phyloP scores from a whole-genome alignment of 2,113 vertebrate species.

The Hyperoodon ampullatus region DNA sequence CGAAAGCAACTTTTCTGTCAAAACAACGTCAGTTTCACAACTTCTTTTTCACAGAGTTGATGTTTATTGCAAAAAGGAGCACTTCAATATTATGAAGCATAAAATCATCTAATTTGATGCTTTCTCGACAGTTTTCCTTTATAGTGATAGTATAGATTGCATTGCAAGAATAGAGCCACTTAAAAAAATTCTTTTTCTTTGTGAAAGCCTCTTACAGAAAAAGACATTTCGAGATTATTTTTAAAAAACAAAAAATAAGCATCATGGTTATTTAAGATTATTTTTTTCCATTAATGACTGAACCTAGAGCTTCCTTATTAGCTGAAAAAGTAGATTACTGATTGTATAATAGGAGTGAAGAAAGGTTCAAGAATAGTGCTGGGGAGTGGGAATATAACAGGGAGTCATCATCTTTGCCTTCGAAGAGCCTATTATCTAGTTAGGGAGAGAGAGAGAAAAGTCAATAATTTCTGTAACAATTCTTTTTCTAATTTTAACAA shows the following conservation, averaged over 20 bases:
- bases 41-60: slow-evolving; percentile 57
- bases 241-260: slow-evolving; percentile 22
- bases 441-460: neutral
- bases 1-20: slow-evolving; percentile 74
- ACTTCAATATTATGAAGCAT: slow-evolving; percentile 71
- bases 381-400: neutral
- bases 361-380: neutral
- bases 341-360: neutral
- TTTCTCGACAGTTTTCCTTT: slow-evolving; percentile 42
- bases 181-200: neutral
- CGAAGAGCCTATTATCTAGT: neutral
- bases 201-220: neutral
- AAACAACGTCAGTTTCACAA: slow-evolving; percentile 71
- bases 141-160: neutral
- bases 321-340: neutral
- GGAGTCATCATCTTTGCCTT: neutral
- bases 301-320: neutral
- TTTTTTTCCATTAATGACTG: slow-evolving; percentile 29
- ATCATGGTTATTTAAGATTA: neutral
- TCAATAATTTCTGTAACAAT: neutral
- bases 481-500: neutral
- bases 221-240: neutral
- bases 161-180: neutral
- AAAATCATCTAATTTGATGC: slow-evolving; percentile 41
- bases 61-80: slow-evolving; percentile 67